Conservation (phyloP, 2,113 vertebrate species). For the Xiphophorus couchianus region DNA sequence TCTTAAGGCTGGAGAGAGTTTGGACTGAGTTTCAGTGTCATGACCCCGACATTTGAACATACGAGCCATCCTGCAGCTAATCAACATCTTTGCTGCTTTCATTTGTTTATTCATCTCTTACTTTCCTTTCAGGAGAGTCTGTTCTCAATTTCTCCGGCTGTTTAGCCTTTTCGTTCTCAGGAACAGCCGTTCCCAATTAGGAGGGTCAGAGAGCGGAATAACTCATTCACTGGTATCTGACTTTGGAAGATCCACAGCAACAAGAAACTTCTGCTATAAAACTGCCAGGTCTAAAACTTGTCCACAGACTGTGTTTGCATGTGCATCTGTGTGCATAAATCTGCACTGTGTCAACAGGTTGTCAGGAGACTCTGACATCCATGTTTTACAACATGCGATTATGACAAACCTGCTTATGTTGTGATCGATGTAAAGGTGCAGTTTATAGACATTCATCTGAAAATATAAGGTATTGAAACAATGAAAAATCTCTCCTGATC, state of each 20-base stretch:
- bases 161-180: slow-evolving; percentile 44
- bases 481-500: slow-evolving; percentile 16
- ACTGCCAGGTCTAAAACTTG: slow-evolving; percentile 32
- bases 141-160: slow-evolving; percentile 32
- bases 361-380: slow-evolving; percentile 63
- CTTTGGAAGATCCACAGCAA: slow-evolving; percentile 69
- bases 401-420: slow-evolving; percentile 50
- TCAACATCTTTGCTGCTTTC: slow-evolving; percentile 37
- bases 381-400: slow-evolving; percentile 46
- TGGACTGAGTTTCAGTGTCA: slow-evolving; percentile 48
- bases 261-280: slow-evolving; percentile 60
- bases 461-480: slow-evolving; percentile 12
- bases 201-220: slow-evolving; percentile 76
- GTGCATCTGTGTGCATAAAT: slow-evolving; percentile 57
- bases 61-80: slow-evolving; percentile 27
- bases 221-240: slow-evolving; percentile 74
- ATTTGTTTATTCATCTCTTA: slow-evolving; percentile 41
- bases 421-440: slow-evolving; percentile 26
- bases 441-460: slow-evolving; percentile 1
- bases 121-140: slow-evolving; percentile 38
- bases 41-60: slow-evolving; percentile 57
- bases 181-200: slow-evolving; percentile 82
- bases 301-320: slow-evolving; percentile 26
- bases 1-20: slow-evolving; percentile 27
- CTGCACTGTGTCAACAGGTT: slow-evolving; percentile 65